phyloP scores from a whole-genome alignment of 2,888 invertebrate species.

The Platycheirus albimanus region DNA sequence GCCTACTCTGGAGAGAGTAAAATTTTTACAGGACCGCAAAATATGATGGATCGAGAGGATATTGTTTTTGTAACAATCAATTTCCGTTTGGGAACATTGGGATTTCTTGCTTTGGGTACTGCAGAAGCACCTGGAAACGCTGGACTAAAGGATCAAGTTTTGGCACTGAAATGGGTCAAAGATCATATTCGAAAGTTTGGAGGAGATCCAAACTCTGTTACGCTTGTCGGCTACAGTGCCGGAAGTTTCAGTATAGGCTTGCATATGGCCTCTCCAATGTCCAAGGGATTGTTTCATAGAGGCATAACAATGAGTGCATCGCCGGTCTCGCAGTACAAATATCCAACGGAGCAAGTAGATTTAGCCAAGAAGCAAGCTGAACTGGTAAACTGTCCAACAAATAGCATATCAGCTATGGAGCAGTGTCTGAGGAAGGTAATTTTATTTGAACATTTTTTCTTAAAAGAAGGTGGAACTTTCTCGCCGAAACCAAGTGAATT shows the following conservation, averaged over 20 bases:
- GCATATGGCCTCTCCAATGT: conserved; percentile 87
- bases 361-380: conserved; percentile 86
- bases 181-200: conserved; percentile 87
- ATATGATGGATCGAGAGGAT: conserved; percentile 85
- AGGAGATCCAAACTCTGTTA: conserved; percentile 86
- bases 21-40: conserved; percentile 83
- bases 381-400: conserved; percentile 85
- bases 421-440: conserved; percentile 85
- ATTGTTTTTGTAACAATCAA: conserved; percentile 86
- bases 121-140: conserved; percentile 87
- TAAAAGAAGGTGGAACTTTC: too few species aligned
- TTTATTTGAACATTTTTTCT: too few species aligned
- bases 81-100: conserved; percentile 84
- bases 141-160: conserved; percentile 88
- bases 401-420: conserved; percentile 83
- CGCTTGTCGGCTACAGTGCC: conserved; percentile 85
- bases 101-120: conserved; percentile 86
- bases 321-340: conserved; percentile 83
- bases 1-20: conserved; percentile 84
- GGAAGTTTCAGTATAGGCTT: conserved; percentile 84
- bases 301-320: conserved; percentile 88
- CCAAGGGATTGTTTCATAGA: conserved; percentile 87
- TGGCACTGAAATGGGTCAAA: conserved; percentile 86
- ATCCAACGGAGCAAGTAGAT: conserved; percentile 83
- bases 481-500: too few species aligned